Evolutionary conservation across 2,888 invertebrate genomes (phyloP), one percentile per base, ranked within the genome.

Genomic region (Temnothorax unifasciatus): DNA sequence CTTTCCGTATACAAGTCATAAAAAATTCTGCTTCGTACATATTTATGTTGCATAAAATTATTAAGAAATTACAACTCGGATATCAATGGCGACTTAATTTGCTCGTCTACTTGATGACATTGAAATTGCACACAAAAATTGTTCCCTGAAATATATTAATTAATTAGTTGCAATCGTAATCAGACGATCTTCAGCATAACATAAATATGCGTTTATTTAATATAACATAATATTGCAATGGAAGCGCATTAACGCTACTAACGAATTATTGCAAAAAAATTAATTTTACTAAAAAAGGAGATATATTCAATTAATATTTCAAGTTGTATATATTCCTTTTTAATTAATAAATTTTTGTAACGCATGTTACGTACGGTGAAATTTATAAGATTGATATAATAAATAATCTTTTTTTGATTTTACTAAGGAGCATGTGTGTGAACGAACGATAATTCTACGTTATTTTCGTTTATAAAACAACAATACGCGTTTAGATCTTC

Each of bases 1-100:
- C 9, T 54, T 8, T 50, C 44, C n/a, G 11, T 29, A 59, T 61
- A 15, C 11, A 77, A 29, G 3, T 76, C 11, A 50, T 61, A 21
- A 77, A 61, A 63, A 34, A n/a, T 52, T 82, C 13, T 52, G 9
- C 3, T 11, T 63, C 38, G 18, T 38, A 50, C 11, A 44, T 81
- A 50, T 74, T 34, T 11, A 21, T 34, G 15, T 11, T 52, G 25
- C 38, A 61, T 34, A 41, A 13, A 3, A 76, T 76, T 50, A 61
- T 44, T 61, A 50, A 52, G 21, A 38, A 71, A 11, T 52, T 15
- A 47, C 8, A 2, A 9, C 1, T 6, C 15, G 8, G 2, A 64
- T 63, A 50, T 5, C 1, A 3, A 50, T 29, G 3, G 9, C 5
- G 57, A 21, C 8, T n/a, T 15, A n/a, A 41, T 18, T 59, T 52